These are phyloP conservation scores for Cotesia typhae DNA, from an alignment of 1,140 invertebrate genomes.

Conservation along the genomic window DNA sequence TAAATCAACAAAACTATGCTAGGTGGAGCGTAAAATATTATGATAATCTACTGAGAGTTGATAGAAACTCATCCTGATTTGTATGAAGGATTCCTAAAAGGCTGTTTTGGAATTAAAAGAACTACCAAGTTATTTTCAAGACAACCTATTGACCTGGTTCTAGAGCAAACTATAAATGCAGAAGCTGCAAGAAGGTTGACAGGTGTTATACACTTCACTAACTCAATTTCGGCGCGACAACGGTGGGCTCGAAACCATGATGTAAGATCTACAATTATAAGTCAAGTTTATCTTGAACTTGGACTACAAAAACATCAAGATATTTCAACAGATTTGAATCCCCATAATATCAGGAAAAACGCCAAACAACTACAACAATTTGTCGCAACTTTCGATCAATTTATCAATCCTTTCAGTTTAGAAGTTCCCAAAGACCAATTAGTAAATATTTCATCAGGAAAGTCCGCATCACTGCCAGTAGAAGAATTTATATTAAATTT, in stretches of 20 bases:
- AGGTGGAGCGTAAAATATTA: slow-evolving; percentile 10
- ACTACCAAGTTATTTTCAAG: slow-evolving; percentile 45
- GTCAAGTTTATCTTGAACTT: not conserved
- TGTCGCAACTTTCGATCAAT: slow-evolving; percentile 34
- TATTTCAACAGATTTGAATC: slow-evolving; percentile 39
- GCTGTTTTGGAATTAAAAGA: slow-evolving; percentile 44
- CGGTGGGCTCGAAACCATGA: slow-evolving; percentile 37
- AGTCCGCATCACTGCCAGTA: no score
- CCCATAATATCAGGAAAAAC: slow-evolving; percentile 41
- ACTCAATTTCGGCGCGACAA: slow-evolving; percentile 44
- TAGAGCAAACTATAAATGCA: slow-evolving; percentile 51
- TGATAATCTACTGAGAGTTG: slow-evolving; percentile 37
- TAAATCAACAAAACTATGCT: slow-evolving; percentile 45
- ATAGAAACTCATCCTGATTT: slow-evolving; percentile 47
- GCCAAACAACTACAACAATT: slow-evolving; percentile 34
- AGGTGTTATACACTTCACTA: slow-evolving; percentile 36
- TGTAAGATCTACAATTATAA: not conserved
- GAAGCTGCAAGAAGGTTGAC: slow-evolving; percentile 13
- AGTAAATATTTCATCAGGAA: no score
- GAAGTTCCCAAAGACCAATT: no score
- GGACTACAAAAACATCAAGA: slow-evolving; percentile 37
- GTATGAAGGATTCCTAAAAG: slow-evolving; percentile 38
- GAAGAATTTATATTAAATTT: no score
- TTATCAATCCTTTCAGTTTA: no score
- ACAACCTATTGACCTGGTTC: slow-evolving; percentile 43